Base-by-base conservation (phyloP, 2,888 invertebrate genomes). In the Leptura quadrifasciata region DNA sequence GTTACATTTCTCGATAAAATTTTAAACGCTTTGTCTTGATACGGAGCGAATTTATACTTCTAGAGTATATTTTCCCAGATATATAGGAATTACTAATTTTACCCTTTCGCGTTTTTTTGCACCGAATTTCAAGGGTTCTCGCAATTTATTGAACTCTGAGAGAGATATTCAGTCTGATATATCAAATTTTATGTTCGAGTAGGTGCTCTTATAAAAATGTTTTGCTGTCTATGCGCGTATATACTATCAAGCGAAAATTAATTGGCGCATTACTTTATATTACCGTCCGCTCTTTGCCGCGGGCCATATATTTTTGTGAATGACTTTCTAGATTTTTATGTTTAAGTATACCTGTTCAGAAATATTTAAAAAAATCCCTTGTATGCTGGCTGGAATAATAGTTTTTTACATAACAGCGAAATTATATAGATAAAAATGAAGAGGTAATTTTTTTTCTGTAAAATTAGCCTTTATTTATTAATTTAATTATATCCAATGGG, bases 31-130 rank as follows among this genome's bases (percentile, higher is more conserved):
- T 75, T 76, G 68, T 73, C 71, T 68, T 60, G 76, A 72, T 68
- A 52, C 71, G 27, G 61, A 47, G 69, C 64, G 54, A 74, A 75
- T 76, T 76, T 70, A 76, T 72, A 74, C 64, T 70, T 73, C 74
- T 77, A 72, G 76, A 79, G 76, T 79, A 68, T 72, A 75, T 77
- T 76, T 76, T 79, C 69, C 65, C 69, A 74, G 75, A 76, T 75
- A 68, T 57, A 74, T 76, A 69, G 76, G 75, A 75, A 82, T 84
- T 82, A 83, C 81, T 84, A 83, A 84, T 85, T 84, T 84, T 80
- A 81, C 83, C 82, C 84, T 81, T 82, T 80, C 78, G 76, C 71
- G 74, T 81, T 83, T 83, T n/a, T 82, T 82, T 82, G 77, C 78
- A 70, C 79, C 78, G 75, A 76, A 76, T 76, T 81, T 80, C 81